Conservation (phyloP, 1,140 invertebrate species). For the Thaumetopoea pityocampa region DNA sequence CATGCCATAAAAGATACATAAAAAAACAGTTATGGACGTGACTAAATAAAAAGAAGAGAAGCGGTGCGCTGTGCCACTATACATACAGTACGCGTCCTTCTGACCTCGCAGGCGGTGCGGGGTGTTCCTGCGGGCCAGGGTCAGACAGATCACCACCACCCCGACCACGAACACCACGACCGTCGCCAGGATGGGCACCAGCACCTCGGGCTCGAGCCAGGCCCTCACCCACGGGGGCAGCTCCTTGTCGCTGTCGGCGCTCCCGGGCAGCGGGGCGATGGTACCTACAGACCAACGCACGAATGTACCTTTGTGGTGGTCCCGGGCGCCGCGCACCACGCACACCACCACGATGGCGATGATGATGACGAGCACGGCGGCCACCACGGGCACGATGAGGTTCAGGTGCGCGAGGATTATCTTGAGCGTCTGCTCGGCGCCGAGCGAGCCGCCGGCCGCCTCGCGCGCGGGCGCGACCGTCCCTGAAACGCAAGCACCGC, state of each 20-base stretch:
- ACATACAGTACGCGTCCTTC: conserved; percentile 81
- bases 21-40: no score
- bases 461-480: conserved; percentile 94
- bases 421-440: conserved; percentile 87
- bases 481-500: conserved; percentile 89
- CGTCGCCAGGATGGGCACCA: conserved; percentile 89
- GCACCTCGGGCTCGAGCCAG: conserved; percentile 91
- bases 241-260: conserved; percentile 74
- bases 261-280: conserved; percentile 85
- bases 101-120: conserved; percentile 89
- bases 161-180: conserved; percentile 91
- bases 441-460: conserved; percentile 81
- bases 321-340: conserved; percentile 88
- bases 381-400: conserved; percentile 95
- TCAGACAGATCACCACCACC: conserved; percentile 91
- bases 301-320: conserved; percentile 86
- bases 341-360: conserved; percentile 94
- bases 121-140: conserved; percentile 84
- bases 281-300: conserved; percentile 79
- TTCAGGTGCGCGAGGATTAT: conserved; percentile 92
- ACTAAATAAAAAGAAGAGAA: conserved; percentile 46
- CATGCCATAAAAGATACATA: no score
- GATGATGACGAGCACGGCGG: conserved; percentile 92
- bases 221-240: conserved; percentile 88
- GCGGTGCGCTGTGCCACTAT: conserved; percentile 71